These are phyloP conservation scores for Amphimallon solstitiale DNA, from an alignment of 2,888 invertebrate genomes.

Conservation along the genomic window DNA sequence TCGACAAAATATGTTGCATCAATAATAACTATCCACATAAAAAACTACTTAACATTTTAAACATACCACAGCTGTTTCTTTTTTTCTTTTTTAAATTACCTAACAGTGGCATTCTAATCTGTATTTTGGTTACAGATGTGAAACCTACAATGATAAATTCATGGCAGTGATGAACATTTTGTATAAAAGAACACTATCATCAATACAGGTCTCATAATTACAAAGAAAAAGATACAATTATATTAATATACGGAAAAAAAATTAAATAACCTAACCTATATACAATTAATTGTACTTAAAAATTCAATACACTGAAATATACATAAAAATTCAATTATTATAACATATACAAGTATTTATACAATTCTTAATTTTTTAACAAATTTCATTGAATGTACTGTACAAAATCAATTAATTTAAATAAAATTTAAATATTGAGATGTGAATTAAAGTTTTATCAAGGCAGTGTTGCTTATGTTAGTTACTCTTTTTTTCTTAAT, in stretches of 20 bases:
- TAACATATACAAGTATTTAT: conserved; percentile 40
- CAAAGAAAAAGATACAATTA: conserved; percentile 40
- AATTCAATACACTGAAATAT: conserved; percentile 40
- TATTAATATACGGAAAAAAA: conserved; percentile 34
- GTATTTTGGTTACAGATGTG: conserved; percentile 33
- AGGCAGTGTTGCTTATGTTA: conserved; percentile 39
- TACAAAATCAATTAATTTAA: conserved; percentile 33
- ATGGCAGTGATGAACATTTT: conserved; percentile 46
- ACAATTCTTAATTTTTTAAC: conserved; percentile 40
- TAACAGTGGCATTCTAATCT: conserved; percentile 29
- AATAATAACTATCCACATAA: conserved; percentile 21
- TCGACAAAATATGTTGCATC: conserved; percentile 4
- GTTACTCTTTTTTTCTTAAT: conserved; percentile 15
- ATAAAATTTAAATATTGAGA: conserved; percentile 32
- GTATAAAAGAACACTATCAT: conserved; percentile 42
- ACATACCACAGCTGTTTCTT: conserved; percentile 24
- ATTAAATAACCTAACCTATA: conserved; percentile 47
- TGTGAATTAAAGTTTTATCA: conserved; percentile 31
- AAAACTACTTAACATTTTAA: conserved; percentile 31
- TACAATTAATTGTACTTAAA: conserved; percentile 54
- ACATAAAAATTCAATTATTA: conserved; percentile 34
- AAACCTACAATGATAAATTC: conserved; percentile 43
- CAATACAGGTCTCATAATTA: conserved; percentile 43
- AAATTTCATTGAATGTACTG: conserved; percentile 38
- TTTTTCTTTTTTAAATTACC: conserved; percentile 11